Evolutionary conservation across 2,797 vertebrate genomes (phyloP).

Genomic region (Urophycis tenuis): DNA sequence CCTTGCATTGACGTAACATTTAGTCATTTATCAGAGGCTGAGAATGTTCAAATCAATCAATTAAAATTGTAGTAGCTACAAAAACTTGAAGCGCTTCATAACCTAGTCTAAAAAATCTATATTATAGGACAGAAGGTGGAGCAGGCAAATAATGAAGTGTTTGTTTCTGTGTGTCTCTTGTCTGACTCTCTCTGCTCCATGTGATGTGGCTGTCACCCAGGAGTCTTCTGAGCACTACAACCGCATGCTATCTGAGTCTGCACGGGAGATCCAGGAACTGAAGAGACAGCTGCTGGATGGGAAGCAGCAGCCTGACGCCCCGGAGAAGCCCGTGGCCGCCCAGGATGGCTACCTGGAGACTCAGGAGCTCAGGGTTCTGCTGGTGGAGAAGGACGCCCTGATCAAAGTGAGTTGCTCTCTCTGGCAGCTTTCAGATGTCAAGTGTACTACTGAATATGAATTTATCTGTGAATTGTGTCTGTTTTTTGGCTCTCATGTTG

Average conservation of each 20-base stretch:
- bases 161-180: too few species aligned
- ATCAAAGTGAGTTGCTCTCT: conserved; percentile 66
- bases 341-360: conserved; percentile 65
- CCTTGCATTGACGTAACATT: too few species aligned
- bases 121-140: not conserved
- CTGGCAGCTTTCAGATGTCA: conserved; percentile 21
- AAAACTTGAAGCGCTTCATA: not conserved
- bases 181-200: not conserved
- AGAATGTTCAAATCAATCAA: not conserved
- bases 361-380: conserved; percentile 56
- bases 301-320: conserved; percentile 58
- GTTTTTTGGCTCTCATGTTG: not conserved
- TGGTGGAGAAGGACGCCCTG: conserved; percentile 70
- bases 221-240: conserved; percentile 70
- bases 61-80: not conserved
- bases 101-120: not conserved
- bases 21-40: not conserved
- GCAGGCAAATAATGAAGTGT: not conserved
- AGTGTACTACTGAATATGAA: not conserved
- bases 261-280: conserved; percentile 70
- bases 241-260: conserved; percentile 63
- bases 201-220: conserved; percentile 43
- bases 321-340: conserved; percentile 55
- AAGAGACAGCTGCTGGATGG: conserved; percentile 64
- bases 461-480: not conserved